Evolutionary conservation across 2,113 vertebrate genomes (phyloP).

Genomic region (Rattus norvegicus): DNA sequence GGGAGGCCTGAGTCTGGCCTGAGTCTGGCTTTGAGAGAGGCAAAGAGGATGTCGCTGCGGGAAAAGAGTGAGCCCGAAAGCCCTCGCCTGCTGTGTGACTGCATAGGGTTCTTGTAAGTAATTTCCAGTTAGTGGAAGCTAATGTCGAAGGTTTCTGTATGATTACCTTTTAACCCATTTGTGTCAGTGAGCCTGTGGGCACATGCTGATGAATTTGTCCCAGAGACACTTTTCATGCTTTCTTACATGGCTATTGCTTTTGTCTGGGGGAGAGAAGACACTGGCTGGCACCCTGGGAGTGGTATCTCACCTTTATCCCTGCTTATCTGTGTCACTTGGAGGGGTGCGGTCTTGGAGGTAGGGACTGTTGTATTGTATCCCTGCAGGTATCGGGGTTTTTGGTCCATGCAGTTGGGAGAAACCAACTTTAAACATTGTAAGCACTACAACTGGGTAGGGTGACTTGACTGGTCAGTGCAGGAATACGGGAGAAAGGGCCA

Average conservation of each 20-base stretch:
- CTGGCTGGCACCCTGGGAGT: background rate
- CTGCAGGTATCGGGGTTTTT: background rate
- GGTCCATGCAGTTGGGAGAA: background rate
- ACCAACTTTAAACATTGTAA: background rate
- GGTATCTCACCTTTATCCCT: background rate
- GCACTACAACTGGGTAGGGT: background rate
- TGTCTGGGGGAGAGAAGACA: background rate
- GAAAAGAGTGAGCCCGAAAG: background rate
- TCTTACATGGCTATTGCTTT: rapidly evolving
- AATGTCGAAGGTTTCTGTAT: background rate
- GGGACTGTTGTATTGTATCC: background rate
- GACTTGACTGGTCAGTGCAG: background rate
- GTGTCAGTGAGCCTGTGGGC: background rate
- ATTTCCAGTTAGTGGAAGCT: constrained; percentile 44
- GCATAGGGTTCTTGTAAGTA: background rate
- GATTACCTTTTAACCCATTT: background rate
- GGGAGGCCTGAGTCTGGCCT: background rate
- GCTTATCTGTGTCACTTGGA: background rate
- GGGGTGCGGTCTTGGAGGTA: background rate
- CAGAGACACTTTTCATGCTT: rapidly evolving
- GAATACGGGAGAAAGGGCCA: background rate
- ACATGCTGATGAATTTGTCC: background rate
- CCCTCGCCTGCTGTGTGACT: background rate
- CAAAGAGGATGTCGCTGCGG: background rate
- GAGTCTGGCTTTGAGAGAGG: background rate